phyloP scores from a whole-genome alignment of 2,113 vertebrate species.

The Aegotheles bennettii region DNA sequence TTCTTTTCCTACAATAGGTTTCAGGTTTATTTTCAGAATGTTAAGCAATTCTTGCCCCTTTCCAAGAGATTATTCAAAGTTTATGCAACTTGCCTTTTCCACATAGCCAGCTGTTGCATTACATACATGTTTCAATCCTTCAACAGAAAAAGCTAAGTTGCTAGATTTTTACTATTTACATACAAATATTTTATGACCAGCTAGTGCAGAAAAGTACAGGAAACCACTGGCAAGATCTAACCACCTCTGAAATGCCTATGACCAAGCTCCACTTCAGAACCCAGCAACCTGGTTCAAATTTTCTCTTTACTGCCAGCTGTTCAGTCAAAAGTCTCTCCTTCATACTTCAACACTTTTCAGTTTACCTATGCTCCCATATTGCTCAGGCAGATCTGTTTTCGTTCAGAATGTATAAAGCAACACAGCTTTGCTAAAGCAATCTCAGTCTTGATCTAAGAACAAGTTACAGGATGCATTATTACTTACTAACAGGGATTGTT shows the following conservation, averaged over 20 bases:
- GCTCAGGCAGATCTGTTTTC: background rate
- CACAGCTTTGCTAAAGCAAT: background rate
- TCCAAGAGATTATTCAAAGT: background rate
- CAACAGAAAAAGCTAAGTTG: background rate
- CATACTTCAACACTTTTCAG: background rate
- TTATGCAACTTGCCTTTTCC: background rate
- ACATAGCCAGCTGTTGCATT: background rate
- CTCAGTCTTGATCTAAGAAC: background rate
- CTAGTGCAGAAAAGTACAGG: background rate
- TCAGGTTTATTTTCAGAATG: background rate
- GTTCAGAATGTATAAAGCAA: background rate
- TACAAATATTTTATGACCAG: background rate
- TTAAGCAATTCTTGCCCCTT: background rate
- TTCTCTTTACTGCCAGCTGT: background rate
- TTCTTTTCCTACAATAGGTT: background rate
- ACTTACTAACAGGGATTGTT: background rate
- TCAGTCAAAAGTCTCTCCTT: background rate
- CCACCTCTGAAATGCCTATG: background rate
- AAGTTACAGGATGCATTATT: background rate
- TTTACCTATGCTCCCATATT: background rate
- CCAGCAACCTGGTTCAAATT: background rate
- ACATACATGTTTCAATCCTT: background rate
- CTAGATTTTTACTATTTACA: background rate
- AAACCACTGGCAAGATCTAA: background rate
- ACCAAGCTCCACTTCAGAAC: background rate